phyloP scores from a whole-genome alignment of 2,888 invertebrate species.

The Caenorhabditis doughertyi region DNA sequence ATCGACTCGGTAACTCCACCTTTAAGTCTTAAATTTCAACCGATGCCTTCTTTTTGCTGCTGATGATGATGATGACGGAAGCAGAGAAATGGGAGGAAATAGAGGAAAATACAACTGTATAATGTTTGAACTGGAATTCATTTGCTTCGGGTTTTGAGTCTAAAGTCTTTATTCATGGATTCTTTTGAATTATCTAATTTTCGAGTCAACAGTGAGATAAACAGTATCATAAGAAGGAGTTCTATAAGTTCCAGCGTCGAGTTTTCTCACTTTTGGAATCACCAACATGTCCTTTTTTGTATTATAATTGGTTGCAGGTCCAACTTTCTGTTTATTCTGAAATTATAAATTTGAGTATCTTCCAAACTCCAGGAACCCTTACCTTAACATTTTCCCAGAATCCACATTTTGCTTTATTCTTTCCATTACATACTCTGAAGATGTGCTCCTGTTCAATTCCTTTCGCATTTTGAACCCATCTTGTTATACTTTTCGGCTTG shows the following conservation, averaged over 20 bases:
- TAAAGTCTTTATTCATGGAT: too few species aligned
- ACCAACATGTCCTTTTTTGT: not conserved
- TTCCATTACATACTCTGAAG: conserved; percentile 12
- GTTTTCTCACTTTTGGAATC: not conserved
- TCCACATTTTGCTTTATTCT: conserved; percentile 18
- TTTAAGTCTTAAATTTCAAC: conserved; percentile 12
- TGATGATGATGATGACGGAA: conserved; percentile 6
- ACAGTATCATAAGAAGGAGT: not conserved
- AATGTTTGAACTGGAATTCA: conserved; percentile 26
- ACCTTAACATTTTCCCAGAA: not conserved
- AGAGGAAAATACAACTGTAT: not conserved
- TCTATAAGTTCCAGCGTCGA: not conserved
- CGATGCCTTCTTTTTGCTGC: conserved; percentile 12
- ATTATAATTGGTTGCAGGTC: not conserved
- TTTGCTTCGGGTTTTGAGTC: too few species aligned
- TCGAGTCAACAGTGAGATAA: not conserved
- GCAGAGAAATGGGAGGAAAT: not conserved
- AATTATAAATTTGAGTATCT: too few species aligned
- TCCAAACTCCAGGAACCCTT: too few species aligned
- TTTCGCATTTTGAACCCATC: too few species aligned
- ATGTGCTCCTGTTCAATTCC: too few species aligned
- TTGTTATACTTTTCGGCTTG: too few species aligned
- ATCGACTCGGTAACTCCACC: conserved; percentile 22
- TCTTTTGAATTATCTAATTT: too few species aligned
- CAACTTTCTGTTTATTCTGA: not conserved